Evolutionary conservation across 1,140 invertebrate species (phyloP), one percentile per base, ranked within the genome.

Genomic region (Cherax destructor): DNA sequence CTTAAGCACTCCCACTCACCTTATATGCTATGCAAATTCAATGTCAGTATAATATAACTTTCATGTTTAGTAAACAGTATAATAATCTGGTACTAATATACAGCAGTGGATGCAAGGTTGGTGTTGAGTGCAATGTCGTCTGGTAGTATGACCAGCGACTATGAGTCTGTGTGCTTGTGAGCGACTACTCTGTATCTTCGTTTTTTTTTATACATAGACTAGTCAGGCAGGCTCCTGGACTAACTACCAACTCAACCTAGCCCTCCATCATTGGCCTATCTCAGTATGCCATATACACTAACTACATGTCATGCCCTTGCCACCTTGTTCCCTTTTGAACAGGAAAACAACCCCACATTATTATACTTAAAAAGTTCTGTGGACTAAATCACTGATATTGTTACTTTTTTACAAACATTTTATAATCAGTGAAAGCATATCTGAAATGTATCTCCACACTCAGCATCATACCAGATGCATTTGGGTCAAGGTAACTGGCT

Each of bases 221-320:
- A 91, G 89, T 91, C 89, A 91, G 89, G 89, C 89, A 91, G 89
- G 89, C 56, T 91, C 89, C 89, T 91, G 89, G 69, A 91, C 89
- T 91, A 91, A 85, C 83, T 84, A 90, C 88, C 69, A 77, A 81
- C 50, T 81, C 79, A 59, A 81, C 79, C 79, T 50, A 81, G 79
- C 79, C 79, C 79, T 81, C 79, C 79, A 81, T 81, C 79, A 81
- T 81, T 81, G 79, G 79, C 50, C 79, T 81, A 47, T 59, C 79
- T 41, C 79, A 16, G 30, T 74, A 74, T 74, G 69, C 69, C 69
- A 74, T n/a, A 16, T 74, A 30, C 69, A 74, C 21, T 21, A 16
- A 74, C 69, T 74, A 74, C 69, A 74, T 74, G 69, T 74, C 69
- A 74, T 74, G 11, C 11, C 69, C 65, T 6, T 74, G n/a, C 69